Evolutionary conservation across 2,797 vertebrate species (phyloP), one percentile per base, ranked within the genome.

Genomic region (Hydrolagus colliei): DNA sequence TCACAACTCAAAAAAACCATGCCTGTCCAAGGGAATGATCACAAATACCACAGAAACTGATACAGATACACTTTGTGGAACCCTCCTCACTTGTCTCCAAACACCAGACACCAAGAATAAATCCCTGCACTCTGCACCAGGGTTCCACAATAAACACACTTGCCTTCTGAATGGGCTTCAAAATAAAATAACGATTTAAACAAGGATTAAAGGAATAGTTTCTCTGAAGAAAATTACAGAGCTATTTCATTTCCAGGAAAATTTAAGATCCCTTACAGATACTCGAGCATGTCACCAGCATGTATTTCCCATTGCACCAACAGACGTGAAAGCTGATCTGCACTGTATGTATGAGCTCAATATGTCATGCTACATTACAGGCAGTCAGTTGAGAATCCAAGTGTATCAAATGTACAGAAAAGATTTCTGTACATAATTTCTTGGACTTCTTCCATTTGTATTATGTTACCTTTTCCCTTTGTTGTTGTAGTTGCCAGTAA

Each of bases 361-460:
- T 86, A 52, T 84, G 86, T 73, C 86, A 84, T 74, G 86, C 78
- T 84, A 32, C 68, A 86, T 86, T 86, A 86, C 52, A 65, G 62
- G 16, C 67, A 86, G 78, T 84, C 86, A 86, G 76, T 82, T 72
- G 77, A 16, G 71, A 61, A 73, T 84, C 78, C 67, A 20, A 80
- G 76, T 73, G 52, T 86, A 86, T 84, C 86, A 84, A 82, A 86
- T 86, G 86, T 73, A 65, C 16, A 63, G 78, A 62, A 86, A 75
- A 84, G 86, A 71, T 84, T 86, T 86, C 63, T 63, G 9, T 35
- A 86, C 22, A 80, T 82, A 52, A 22, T 52, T 86, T 86, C 79
- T 82, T 86, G 77, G 71, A 84, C 59, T 16, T 32, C 35, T 22
- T 86, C 78, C 86, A 82, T n/a, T 80, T 62, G 71, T 74, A 84